Base-by-base conservation (phyloP, 1,140 invertebrate species). In the Ceratosolen solmsi region DNA sequence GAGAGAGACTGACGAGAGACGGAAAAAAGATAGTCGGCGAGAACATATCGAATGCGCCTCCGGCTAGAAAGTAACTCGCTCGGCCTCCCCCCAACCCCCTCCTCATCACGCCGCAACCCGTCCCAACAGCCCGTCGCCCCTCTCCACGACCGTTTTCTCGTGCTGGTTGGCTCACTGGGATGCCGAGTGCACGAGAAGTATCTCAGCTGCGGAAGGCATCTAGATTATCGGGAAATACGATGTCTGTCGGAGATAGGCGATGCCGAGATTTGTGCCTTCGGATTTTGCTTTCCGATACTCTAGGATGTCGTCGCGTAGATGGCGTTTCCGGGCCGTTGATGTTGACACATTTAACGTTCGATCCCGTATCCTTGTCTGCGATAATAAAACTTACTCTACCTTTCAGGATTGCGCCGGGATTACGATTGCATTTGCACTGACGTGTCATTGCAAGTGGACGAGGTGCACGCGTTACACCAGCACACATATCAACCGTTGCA, bases 31-130 rank as follows among this genome's bases (percentile, higher is more conserved):
- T 38, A 36, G 9, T 13, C 15, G 17, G 58, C n/a, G 71, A 74
- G 41, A 74, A 58, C n/a, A 70, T 81, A 76, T 77, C 74, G 63
- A 70, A 54, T 70, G 22, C 49, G 80, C 80, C 80, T 77, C 54
- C 33, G 74, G 80, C 80, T 82, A 82, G 80, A 82, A 82, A 82
- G 80, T 82, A 77, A 74, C 56, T 75, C 36, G 25, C 71, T 41
- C 60, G 41, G 41, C 41, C 41, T 25, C 60, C 30, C n/a, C 25
- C 13, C n/a, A n/a, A n/a, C n/a, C n/a, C n/a, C n/a, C n/a, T n/a
- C n/a, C n/a, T n/a, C n/a, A n/a, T n/a, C n/a, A n/a, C n/a, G n/a
- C n/a, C n/a, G n/a, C n/a, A n/a, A n/a, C n/a, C n/a, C n/a, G n/a
- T 7, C 60, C 3, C 25, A 46, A 13, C 65, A 70, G 1, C 65